These are phyloP conservation scores for Dipodomys spectabilis DNA, from an alignment of 2,113 vertebrate species.

Conservation along the genomic window DNA sequence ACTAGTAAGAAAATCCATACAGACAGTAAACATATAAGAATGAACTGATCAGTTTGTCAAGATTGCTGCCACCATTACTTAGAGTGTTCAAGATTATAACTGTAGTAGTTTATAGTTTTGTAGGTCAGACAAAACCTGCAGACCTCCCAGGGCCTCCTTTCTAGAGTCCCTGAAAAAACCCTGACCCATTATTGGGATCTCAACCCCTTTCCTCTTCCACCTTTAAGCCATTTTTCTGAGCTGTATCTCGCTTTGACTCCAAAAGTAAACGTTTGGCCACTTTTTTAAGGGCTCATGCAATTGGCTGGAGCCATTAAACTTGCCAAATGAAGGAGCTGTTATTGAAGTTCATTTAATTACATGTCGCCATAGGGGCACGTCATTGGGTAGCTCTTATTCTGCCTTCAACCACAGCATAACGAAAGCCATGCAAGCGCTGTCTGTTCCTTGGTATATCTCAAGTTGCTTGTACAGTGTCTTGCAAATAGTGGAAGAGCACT, in stretches of 20 bases:
- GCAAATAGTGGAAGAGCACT: slow-evolving; percentile 12
- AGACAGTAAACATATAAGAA: neutral
- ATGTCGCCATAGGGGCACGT: neutral
- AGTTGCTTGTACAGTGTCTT: neutral
- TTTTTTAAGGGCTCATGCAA: neutral
- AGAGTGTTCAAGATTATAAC: neutral
- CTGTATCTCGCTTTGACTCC: neutral
- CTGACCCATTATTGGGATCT: neutral
- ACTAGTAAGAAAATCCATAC: neutral
- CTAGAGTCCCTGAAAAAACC: neutral
- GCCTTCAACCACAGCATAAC: neutral
- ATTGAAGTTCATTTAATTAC: neutral
- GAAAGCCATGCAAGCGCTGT: neutral
- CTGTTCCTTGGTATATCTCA: neutral
- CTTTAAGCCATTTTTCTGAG: neutral
- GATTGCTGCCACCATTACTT: neutral
- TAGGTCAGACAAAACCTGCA: neutral
- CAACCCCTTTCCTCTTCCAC: neutral
- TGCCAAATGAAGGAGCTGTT: too few species aligned
- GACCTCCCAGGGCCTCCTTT: neutral
- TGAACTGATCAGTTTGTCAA: neutral
- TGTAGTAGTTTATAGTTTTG: neutral
- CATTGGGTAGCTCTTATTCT: neutral
- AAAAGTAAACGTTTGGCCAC: neutral
- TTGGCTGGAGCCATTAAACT: neutral